Base-by-base conservation (phyloP, 2,888 invertebrate genomes). In the Ichneumon xanthorius region DNA sequence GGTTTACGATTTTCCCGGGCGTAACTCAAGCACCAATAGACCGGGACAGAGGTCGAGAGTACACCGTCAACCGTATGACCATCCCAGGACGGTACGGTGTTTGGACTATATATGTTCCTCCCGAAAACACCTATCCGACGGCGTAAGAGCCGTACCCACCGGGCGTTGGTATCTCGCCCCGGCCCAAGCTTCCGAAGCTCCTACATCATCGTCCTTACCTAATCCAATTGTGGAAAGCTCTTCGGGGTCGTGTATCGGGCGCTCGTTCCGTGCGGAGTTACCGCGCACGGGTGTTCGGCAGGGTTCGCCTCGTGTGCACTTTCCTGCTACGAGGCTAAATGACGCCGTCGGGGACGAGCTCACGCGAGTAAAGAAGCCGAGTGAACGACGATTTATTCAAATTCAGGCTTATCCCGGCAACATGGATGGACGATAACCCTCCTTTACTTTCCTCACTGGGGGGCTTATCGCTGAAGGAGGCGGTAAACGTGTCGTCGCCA, bases 311-410 rank as follows among this genome's bases (percentile, higher is more conserved):
- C 80, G 82, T 80, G 85, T 86, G 85, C 83, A 86, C 85, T 86
- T 83, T 80, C 77, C 67, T 50, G 70, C 68, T 77, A 80, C 80
- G 85, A 80, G 83, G 76, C 85, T 83, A 82, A 86, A 86, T 86
- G 85, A 86, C 83, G 77, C 80, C 80, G 83, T 86, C 83, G 83
- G 83, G 85, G 63, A 26, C 48, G 68, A 71, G 65, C 50, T 73
- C 68, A 30, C 45, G 53, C 82, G 68, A 48, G 83, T 68, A 65
- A 80, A 86, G 26, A 80, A 80, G 77, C 80, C 77, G 2, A 70
- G 83, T 48, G 83, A 83, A 83, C 83, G 83, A 83, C 85, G 85
- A 86, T 86, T 86, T 86, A 86, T 86, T 86, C 85, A 86, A 86
- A 86, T 86, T 77, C 77, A 73, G 80, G 85, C 85, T 86, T 86